These are phyloP conservation scores for Erannis defoliaria DNA, from an alignment of 2,888 invertebrate genomes.

Conservation along the genomic window DNA sequence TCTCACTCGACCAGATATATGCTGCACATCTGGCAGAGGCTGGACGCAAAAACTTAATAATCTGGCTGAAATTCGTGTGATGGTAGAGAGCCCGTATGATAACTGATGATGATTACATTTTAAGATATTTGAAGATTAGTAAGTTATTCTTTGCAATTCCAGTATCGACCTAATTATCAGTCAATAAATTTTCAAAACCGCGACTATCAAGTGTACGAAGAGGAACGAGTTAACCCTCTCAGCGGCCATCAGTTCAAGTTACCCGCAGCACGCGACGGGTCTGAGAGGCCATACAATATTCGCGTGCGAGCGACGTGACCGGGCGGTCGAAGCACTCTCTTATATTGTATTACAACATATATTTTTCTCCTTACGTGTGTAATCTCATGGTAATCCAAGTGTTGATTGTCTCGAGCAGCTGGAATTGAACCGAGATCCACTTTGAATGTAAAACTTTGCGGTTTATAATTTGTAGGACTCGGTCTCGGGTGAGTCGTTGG, in stretches of 20 bases:
- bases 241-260: conserved; percentile 24
- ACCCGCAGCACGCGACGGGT: conserved; percentile 28
- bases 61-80: no score
- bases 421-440: conserved; percentile 43
- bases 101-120: no score
- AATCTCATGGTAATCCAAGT: conserved; percentile 48
- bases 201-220: conserved; percentile 9
- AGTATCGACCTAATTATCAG: not conserved
- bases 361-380: conserved; percentile 49
- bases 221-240: conserved; percentile 33
- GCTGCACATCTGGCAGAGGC: no score
- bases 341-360: conserved; percentile 54
- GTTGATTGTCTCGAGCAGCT: conserved; percentile 47
- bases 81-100: no score
- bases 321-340: conserved; percentile 46
- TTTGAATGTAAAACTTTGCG: conserved; percentile 48
- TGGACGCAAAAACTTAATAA: no score
- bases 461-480: conserved; percentile 43
- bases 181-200: conserved; percentile 9
- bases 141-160: no score
- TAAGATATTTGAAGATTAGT: no score
- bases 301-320: conserved; percentile 47
- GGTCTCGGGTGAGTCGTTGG: conserved; percentile 37
- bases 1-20: no score
- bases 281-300: conserved; percentile 33